Base-by-base conservation (phyloP, 2,797 vertebrate genomes). In the Champsocephalus esox region DNA sequence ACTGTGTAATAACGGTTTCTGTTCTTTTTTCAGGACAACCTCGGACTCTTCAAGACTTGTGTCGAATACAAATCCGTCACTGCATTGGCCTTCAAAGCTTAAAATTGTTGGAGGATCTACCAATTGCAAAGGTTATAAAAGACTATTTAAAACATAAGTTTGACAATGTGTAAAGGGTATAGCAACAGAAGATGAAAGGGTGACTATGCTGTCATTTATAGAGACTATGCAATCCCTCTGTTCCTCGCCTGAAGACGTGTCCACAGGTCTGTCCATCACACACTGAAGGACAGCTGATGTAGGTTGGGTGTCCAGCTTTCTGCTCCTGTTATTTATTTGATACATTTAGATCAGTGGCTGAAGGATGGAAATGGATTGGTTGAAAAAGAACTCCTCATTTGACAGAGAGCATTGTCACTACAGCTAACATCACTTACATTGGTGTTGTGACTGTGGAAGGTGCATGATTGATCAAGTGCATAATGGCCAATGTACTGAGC, bases 131-230 rank as follows among this genome's bases (percentile, higher is more conserved):
- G 94, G 98, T 99, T 88, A 99, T 99, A 95, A 99, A 98, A 95
- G 98, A 99, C 96, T 99, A 99, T 95, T 96, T 99, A 94, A 99
- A 98, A 96, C 98, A 99, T 91, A 99, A 98, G 94, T 99, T 98
- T 89, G 97, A 99, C 92, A 95, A 91, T 74, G 96, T 98, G 95
- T 99, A 95, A 98, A 89, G 71, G 32, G 77, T 51, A 28, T 70
- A 55, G 16, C 50, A 65, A 55, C 66, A 81, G 75, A 28, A 50
- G 58, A 80, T 86, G 65, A 80, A 79, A 89, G 79, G 66, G 32
- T 14, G 85, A 92, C 91, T 95, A 95, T 94, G 92, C 91, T 78
- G 67, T 80, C 66, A 64, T 69, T 92, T 92, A 92, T 62, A 55
- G 96, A 84, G 96, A 96, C 97, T 99, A 98, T 98, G 97, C 98